Evolutionary conservation across 2,113 vertebrate genomes (phyloP).

Genomic region (Sphaerodactylus townsendi): DNA sequence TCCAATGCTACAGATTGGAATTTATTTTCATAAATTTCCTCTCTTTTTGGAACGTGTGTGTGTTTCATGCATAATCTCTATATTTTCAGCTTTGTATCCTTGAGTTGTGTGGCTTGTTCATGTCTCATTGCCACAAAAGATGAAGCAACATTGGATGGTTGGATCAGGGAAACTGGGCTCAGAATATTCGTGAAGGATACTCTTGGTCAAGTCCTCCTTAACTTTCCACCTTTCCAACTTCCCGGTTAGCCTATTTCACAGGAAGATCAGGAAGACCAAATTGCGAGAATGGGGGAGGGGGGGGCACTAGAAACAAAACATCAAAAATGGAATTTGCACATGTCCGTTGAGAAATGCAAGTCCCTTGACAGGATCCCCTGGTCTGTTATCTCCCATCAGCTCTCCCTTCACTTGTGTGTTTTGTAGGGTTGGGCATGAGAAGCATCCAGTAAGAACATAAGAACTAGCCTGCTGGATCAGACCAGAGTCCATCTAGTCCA

Average conservation of each 20-base stretch:
- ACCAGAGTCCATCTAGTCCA: no score
- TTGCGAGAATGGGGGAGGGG: background rate
- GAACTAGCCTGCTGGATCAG: no score
- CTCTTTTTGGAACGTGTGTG: background rate
- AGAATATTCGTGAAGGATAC: background rate
- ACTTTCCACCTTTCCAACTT: no score
- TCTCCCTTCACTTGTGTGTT: background rate
- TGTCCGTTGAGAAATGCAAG: background rate
- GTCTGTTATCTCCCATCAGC: background rate
- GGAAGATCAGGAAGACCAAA: background rate
- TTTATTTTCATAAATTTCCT: background rate
- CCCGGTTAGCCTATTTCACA: no score
- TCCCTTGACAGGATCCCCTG: background rate
- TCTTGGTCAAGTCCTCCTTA: background rate
- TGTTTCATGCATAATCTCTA: background rate
- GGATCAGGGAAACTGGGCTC: background rate
- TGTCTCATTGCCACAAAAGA: no score
- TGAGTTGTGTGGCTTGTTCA: background rate
- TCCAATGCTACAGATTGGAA: background rate
- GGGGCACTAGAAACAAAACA: background rate
- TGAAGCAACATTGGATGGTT: background rate
- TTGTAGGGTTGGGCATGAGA: background rate
- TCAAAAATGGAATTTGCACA: background rate
- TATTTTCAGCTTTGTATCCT: background rate
- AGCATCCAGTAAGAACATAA: no score